phyloP scores from a whole-genome alignment of 2,797 vertebrate species.

The Falco concolor region DNA sequence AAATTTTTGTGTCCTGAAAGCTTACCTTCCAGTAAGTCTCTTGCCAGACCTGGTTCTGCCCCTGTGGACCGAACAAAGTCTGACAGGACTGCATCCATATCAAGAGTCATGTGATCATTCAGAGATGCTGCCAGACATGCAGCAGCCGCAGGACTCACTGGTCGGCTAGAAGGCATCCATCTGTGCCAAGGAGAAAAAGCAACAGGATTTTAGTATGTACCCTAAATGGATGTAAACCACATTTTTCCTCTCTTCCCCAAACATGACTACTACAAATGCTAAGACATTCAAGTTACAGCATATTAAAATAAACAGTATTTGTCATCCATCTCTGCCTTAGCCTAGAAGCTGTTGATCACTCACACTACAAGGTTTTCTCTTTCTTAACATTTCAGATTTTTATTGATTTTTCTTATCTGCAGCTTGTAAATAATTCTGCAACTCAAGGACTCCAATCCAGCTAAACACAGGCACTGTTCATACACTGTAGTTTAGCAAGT shows the following conservation, averaged over 20 bases:
- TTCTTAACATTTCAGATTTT: background rate
- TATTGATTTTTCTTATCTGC: background rate
- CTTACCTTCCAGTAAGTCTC: slow-evolving; percentile 99
- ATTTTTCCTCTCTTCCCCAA: background rate
- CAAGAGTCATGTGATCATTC: slow-evolving; percentile 98
- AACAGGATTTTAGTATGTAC: background rate
- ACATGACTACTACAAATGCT: background rate
- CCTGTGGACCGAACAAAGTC: slow-evolving; percentile 99
- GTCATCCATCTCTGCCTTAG: background rate
- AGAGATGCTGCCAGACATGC: slow-evolving; percentile 87
- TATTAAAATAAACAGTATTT: background rate
- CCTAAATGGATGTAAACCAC: background rate
- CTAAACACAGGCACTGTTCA: background rate
- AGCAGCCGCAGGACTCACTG: slow-evolving; percentile 83
- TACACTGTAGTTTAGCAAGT: background rate
- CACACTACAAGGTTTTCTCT: background rate
- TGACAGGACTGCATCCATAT: slow-evolving; percentile 99
- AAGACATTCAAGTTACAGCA: background rate
- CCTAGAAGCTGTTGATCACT: background rate
- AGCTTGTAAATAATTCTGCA: background rate
- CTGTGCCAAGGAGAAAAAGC: slow-evolving; percentile 74
- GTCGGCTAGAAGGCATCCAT: slow-evolving; percentile 90
- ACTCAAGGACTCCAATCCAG: background rate
- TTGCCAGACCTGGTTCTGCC: slow-evolving; percentile 99
- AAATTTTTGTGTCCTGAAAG: background rate